phyloP scores from a whole-genome alignment of 2,113 vertebrate genomes.

The Pitta sordida region DNA sequence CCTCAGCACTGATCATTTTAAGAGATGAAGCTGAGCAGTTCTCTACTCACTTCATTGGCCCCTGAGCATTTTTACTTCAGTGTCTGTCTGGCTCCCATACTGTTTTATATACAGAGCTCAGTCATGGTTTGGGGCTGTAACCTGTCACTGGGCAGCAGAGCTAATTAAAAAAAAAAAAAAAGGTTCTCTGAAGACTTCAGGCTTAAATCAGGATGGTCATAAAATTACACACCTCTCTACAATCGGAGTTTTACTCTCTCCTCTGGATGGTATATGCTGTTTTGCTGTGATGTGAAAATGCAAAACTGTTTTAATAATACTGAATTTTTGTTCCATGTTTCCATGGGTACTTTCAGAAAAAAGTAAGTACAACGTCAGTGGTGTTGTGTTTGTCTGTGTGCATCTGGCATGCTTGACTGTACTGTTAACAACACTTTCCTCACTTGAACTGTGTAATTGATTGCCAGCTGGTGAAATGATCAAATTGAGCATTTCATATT shows the following conservation, averaged over 20 bases:
- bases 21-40: not conserved
- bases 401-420: constrained; percentile 52
- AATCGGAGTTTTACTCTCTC: not conserved
- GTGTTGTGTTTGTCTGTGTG: constrained; percentile 57
- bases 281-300: constrained; percentile 48
- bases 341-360: constrained; percentile 70
- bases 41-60: not conserved
- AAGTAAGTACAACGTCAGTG: constrained; percentile 49
- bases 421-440: constrained; percentile 54
- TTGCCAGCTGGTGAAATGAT: not conserved
- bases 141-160: not conserved
- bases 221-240: not conserved
- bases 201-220: not conserved
- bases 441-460: constrained; percentile 31
- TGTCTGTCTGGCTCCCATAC: not conserved
- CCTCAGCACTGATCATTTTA: not conserved
- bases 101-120: not conserved
- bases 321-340: constrained; percentile 72
- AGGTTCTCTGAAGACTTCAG: not conserved
- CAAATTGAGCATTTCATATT: not conserved
- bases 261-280: not conserved
- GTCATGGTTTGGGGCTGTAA: not conserved
- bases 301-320: constrained; percentile 56
- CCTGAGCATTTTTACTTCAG: not conserved
- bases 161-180: not conserved